Base-by-base conservation (phyloP, 2,888 invertebrate species). In the Omphaloscelis lunosa region DNA sequence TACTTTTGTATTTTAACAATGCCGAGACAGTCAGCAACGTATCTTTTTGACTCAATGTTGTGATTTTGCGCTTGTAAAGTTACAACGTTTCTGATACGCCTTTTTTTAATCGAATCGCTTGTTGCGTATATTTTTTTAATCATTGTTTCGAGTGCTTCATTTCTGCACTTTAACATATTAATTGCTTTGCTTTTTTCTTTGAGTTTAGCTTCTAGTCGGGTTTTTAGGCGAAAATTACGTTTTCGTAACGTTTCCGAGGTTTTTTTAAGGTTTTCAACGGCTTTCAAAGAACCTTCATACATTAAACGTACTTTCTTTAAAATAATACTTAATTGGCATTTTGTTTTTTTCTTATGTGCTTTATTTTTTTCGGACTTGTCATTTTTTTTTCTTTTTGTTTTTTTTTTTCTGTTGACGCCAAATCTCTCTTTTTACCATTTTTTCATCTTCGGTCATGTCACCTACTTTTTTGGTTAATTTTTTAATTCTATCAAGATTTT, bases 221-320 rank as follows among this genome's bases (percentile, higher is more conserved):
- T 29, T 61, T 72, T 63, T 34, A 61, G 34, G 45, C 62, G 72
- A 48, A 61, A 62, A 61, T 61, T 72, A 29, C 61, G 45, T 72
- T 72, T 63, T 61, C 61, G 72, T 59, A 70, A 59, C 41, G 70
- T 70, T 39, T 53, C 39, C 58, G 58, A 41, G 20, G 70, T 70
- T 70, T 58, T 70, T 56, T 45, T 70, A 41, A 56, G 70, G 23
- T 53, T 70, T 58, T 70, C 70, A 41, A 70, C 58, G 39, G 41
- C 58, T 34, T 56, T 56, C 9, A 56, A 56, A 41, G 70, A 61
- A 58, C 20, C 27, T 70, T 41, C 11, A 39, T 20, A 27, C 63
- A 63, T 63, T 12, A 29, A 11, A 61, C 61, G 61, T 61, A 61
- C 20, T 61, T 61, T 61, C 11, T 61, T 61, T 56, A 56, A 56